Evolutionary conservation across 1,140 invertebrate species (phyloP), one percentile per base, ranked within the genome.

Genomic region (Drosophila rhopaloa): DNA sequence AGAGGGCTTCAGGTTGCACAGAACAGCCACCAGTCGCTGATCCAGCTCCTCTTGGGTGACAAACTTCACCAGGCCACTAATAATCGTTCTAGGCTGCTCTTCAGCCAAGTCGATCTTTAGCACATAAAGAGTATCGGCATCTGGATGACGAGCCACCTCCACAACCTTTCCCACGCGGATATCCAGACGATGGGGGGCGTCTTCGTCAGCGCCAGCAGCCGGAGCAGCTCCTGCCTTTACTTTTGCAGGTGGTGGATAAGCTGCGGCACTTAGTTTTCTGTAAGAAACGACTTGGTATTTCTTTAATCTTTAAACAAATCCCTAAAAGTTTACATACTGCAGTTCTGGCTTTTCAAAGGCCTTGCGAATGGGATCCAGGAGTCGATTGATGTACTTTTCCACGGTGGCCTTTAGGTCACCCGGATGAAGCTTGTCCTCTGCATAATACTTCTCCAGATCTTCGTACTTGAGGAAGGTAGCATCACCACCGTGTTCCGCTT

Each of bases 41-140:
- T 96, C 93, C 95, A 99, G 96, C 93, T 98, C 95, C 79, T 98
- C 96, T 51, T 97, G 93, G 47, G 97, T 95, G 41, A 99, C 95
- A 93, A 95, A 97, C 88, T 97, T 96, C 0, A 98, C 98, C 62
- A 99, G 93, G 0, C 98, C 98, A 86, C 97, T 98, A 2, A 98
- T 96, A 68, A 98, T 96, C 4, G 95, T 96, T 89, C 96, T 93
- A 19, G 95, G 95, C 77, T 94, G 93, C 54, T 81, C 92, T 92
- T 96, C 95, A 56, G 95, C 96, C 55, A 97, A 85, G 93, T 97
- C 96, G 88, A 99, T 98, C 92, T 98, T 96, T 90, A 99, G 97
- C 10, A 99, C 96, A 93, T 99, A 99, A 0, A 99, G 93, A 46
- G 95, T 94, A 93, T 99, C 98, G 24, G 98, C 98, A 93, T 99